Evolutionary conservation across 2,113 vertebrate genomes (phyloP).

Genomic region (Nerophis ophidion): DNA sequence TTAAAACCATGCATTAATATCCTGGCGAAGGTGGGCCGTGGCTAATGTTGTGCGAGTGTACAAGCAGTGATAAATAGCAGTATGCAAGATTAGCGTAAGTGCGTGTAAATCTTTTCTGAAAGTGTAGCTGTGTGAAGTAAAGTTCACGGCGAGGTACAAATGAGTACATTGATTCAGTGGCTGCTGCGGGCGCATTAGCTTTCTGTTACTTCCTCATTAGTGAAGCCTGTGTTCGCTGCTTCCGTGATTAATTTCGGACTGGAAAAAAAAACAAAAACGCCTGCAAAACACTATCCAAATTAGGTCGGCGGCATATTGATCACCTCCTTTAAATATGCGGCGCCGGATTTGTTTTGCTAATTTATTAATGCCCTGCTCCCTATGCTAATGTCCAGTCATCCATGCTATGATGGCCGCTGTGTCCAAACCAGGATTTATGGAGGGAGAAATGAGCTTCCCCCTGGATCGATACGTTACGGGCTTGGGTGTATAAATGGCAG

Average conservation of each 20-base stretch:
- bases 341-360: slow-evolving; percentile 52
- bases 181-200: slow-evolving; percentile 23
- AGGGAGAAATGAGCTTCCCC: slow-evolving; percentile 52
- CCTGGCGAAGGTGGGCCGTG: background rate
- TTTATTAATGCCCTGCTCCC: slow-evolving; percentile 55
- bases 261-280: background rate
- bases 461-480: slow-evolving; percentile 50
- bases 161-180: slow-evolving; percentile 15
- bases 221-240: slow-evolving; percentile 37
- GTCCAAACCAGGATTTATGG: slow-evolving; percentile 61
- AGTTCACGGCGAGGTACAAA: slow-evolving; percentile 7
- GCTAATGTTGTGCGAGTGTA: background rate
- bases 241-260: slow-evolving; percentile 38
- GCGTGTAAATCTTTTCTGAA: background rate
- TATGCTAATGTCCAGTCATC: slow-evolving; percentile 52
- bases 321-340: slow-evolving; percentile 34
- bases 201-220: slow-evolving; percentile 27
- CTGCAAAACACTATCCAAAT: slow-evolving; percentile 9
- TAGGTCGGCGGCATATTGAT: slow-evolving; percentile 46
- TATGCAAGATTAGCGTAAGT: slow-evolving; percentile 1
- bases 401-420: slow-evolving; percentile 45
- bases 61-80: background rate
- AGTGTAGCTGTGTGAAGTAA: slow-evolving; percentile 1
- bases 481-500: slow-evolving; percentile 40
- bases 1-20: background rate